phyloP scores from a whole-genome alignment of 1,140 invertebrate species.

The Melanaphis sacchari region DNA sequence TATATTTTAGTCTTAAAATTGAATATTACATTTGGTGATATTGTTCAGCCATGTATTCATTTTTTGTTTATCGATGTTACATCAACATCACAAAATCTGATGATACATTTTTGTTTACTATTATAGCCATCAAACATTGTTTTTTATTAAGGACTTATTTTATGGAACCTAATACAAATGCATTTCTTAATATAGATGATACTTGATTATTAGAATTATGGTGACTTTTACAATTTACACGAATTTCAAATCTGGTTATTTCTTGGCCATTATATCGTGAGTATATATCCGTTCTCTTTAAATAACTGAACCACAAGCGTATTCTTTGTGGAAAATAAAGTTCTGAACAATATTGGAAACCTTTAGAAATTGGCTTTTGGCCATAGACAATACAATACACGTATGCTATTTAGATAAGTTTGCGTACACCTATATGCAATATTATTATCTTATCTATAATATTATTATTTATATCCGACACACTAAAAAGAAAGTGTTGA shows the following conservation, averaged over 20 bases:
- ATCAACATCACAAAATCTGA: neutral
- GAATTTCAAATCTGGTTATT: neutral
- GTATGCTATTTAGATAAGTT: neutral
- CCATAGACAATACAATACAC: slow-evolving; percentile 24
- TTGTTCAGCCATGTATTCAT: neutral
- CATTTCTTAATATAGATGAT: neutral
- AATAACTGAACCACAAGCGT: neutral
- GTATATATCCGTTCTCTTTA: neutral
- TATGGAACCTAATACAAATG: neutral
- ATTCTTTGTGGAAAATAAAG: neutral
- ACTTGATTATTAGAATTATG: neutral
- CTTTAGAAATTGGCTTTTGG: slow-evolving; percentile 10
- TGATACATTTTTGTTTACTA: neutral
- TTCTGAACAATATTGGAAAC: slow-evolving; percentile 1
- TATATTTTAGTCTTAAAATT: neutral
- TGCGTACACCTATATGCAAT: neutral
- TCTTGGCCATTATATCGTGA: neutral
- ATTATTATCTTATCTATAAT: neutral
- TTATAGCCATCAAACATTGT: neutral
- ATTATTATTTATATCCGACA: neutral
- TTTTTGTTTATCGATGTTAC: neutral
- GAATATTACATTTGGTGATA: neutral
- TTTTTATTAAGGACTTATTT: neutral
- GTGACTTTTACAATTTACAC: neutral
- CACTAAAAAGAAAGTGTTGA: neutral